Percentiles rank a stretch among this genome's conserved stretches.
Evolutionary conservation across 2,888 invertebrate genomes (phyloP).

Genomic region (Sinhomidia bicolor): DNA sequence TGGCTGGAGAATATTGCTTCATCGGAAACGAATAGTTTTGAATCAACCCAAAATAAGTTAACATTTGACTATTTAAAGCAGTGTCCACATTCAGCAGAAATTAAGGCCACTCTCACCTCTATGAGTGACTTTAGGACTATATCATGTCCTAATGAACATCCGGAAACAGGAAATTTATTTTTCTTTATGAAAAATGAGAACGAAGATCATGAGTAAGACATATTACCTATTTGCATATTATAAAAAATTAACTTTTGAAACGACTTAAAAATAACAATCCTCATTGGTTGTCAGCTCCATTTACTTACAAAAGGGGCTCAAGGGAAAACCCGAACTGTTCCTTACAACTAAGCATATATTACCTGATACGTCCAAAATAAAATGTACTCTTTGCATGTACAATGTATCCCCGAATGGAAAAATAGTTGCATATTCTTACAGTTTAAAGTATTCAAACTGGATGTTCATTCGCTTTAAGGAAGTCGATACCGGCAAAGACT

Average conservation of each 20-base stretch:
- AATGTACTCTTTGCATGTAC: slow-evolving; percentile 87
- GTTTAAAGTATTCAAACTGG: slow-evolving; percentile 98
- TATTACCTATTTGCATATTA: background rate
- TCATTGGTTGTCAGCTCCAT: slow-evolving; percentile 95
- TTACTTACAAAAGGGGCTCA: slow-evolving; percentile 91
- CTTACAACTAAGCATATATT: slow-evolving; percentile 92
- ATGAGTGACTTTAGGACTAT: slow-evolving; percentile 91
- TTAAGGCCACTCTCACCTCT: slow-evolving; percentile 90
- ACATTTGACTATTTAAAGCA: slow-evolving; percentile 91
- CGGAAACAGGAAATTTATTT: slow-evolving; percentile 90
- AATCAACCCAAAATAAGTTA: slow-evolving; percentile 94
- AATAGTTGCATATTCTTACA: slow-evolving; percentile 95
- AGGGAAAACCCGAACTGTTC: slow-evolving; percentile 91
- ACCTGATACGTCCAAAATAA: background rate
- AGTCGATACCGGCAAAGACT: slow-evolving; percentile 90
- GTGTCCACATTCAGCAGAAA: slow-evolving; percentile 87
- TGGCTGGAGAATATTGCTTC: slow-evolving; percentile 98
- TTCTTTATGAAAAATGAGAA: slow-evolving; percentile 96
- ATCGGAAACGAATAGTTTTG: slow-evolving; percentile 93
- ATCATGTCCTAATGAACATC: slow-evolving; percentile 92
- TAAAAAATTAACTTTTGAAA: too few species aligned
- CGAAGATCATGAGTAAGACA: slow-evolving; percentile 94
- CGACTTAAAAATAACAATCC: too few species aligned
- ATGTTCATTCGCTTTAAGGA: slow-evolving; percentile 92
- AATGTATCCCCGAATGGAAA: slow-evolving; percentile 95